phyloP scores from a whole-genome alignment of 2,113 vertebrate genomes.

The Lophius piscatorius region DNA sequence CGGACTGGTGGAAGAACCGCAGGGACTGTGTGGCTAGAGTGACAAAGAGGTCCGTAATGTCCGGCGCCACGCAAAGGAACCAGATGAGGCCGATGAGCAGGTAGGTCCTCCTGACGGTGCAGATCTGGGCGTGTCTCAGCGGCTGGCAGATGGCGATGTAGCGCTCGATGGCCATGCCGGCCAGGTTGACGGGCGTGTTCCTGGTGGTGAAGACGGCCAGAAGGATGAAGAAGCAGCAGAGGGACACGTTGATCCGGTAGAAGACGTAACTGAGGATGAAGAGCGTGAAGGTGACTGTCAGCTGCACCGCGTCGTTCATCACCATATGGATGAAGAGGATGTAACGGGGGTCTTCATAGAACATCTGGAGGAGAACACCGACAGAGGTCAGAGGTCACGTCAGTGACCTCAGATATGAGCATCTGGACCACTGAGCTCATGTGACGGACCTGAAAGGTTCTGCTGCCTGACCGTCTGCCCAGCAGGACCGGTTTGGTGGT shows the following conservation, averaged over 20 bases:
- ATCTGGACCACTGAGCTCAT: too few relatives aligned
- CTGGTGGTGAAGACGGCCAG: conserved; percentile 78
- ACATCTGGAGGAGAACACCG: conserved; percentile 34
- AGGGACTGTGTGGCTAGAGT: conserved; percentile 66
- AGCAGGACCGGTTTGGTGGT: too few relatives aligned
- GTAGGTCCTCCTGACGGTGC: conserved; percentile 69
- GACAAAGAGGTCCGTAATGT: conserved; percentile 74
- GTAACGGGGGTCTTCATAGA: conserved; percentile 78
- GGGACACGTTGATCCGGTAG: conserved; percentile 72
- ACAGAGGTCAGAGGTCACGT: background rate
- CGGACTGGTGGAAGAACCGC: conserved; percentile 71
- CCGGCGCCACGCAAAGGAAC: conserved; percentile 67
- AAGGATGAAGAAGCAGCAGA: conserved; percentile 77
- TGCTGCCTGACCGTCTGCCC: too few relatives aligned
- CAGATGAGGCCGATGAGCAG: conserved; percentile 69
- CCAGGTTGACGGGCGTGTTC: conserved; percentile 74
- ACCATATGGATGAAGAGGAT: conserved; percentile 84
- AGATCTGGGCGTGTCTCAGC: conserved; percentile 69
- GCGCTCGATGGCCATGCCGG: conserved; percentile 78
- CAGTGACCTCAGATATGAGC: too few relatives aligned
- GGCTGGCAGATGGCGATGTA: conserved; percentile 76
- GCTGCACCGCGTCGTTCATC: conserved; percentile 76
- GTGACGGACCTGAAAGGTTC: too few relatives aligned
- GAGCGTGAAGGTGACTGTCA: conserved; percentile 67
- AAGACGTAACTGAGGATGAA: conserved; percentile 76